These are phyloP conservation scores for Dasypogon diadema DNA, from an alignment of 2,888 invertebrate genomes.

Conservation along the genomic window DNA sequence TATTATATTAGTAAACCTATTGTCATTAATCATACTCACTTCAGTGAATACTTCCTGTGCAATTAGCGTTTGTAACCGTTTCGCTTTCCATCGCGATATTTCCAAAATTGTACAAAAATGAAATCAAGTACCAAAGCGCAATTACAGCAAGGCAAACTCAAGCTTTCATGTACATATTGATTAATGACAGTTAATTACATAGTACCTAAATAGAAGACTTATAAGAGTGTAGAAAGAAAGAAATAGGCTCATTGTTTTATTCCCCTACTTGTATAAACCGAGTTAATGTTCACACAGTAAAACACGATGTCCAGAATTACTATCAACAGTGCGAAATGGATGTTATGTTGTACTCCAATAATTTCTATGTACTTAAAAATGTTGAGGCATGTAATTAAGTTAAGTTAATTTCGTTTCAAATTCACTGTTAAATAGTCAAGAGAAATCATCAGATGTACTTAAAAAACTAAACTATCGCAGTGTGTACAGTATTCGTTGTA, in stretches of 20 bases:
- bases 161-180: slow-evolving; percentile 19
- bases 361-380: background rate
- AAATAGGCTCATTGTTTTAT: slow-evolving; percentile 36
- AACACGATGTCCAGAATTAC: background rate
- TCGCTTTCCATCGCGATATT: no score
- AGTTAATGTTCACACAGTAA: slow-evolving; percentile 1
- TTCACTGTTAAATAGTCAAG: slow-evolving; percentile 20
- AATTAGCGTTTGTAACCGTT: no score
- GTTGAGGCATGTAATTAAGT: background rate
- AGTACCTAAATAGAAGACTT: slow-evolving; percentile 31
- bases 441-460: background rate
- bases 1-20: no score
- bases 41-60: no score
- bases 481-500: slow-evolving; percentile 12
- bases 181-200: slow-evolving; percentile 35
- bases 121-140: no score
- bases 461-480: slow-evolving; percentile 11
- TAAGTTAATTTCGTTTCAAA: slow-evolving; percentile 6
- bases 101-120: no score
- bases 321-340: slow-evolving; percentile 4
- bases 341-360: background rate
- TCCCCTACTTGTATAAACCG: background rate
- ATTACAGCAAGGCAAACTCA: no score
- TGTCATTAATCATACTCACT: no score
- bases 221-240: slow-evolving; percentile 12